Evolutionary conservation across 2,113 vertebrate genomes (phyloP), one percentile per base, ranked within the genome.

Genomic region (Myrmecobius fasciatus): DNA sequence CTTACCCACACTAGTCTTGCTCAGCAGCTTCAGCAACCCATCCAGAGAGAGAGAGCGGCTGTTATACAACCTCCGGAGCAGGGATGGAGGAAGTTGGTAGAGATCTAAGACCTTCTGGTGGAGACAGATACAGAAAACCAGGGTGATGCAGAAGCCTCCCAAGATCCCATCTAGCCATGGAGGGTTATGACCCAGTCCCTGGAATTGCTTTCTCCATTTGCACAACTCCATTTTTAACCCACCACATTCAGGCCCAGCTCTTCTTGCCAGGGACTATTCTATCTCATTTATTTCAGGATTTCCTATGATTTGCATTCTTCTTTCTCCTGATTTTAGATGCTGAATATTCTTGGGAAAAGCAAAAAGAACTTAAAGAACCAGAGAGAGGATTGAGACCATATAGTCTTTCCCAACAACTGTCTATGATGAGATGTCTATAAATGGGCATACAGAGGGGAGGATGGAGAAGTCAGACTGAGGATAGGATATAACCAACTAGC

Each of bases 1-100:
- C 98, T 98, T 98, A 99, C 99, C 99, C 0, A 98, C 89, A 88
- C 97, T 98, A 94, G 99, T 98, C 97, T 98, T 99, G 91, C 99
- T 99, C 98, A 99, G 99, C 96, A 98, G 96, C 91, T 98, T 99
- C 67, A 99, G 99, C 97, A 99, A 98, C 95, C 98, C 99, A 97
- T 99, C 99, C 96, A 99, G 99, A 96, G 99, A 99, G 96, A 99
- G 97, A 6, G 99, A 98, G 53, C 67, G 95, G 91, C 94, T 91
- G 93, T 98, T 98, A 28, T 98, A 96, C 89, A 98, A 99, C 83
- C 98, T 98, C 98, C 98, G 99, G 89, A 99, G 97, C 95, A 99
- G 96, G 9, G 98, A 98, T 0, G 98, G 97, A 91, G 99, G 98
- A n/a, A 99, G 94, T 56, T 96, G 98, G n/a, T 98, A 98, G 90